Conservation (phyloP, 2,888 invertebrate genomes). For the Ormyrus pomaceus region DNA sequence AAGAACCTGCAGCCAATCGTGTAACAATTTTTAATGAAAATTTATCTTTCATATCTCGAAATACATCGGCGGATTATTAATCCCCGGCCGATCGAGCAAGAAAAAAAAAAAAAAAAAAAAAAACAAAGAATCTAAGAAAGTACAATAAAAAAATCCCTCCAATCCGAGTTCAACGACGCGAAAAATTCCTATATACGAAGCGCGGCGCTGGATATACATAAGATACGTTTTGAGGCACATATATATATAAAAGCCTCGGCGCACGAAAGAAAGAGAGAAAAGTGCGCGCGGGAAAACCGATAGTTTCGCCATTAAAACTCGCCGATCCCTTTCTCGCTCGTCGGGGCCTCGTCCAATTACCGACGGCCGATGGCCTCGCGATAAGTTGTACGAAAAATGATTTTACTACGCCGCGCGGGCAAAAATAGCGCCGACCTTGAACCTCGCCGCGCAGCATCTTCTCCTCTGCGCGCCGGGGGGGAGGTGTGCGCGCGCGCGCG, state of each 20-base stretch:
- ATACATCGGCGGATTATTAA: too few relatives aligned
- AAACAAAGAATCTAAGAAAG: too few relatives aligned
- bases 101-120: too few relatives aligned
- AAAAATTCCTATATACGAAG: too few relatives aligned
- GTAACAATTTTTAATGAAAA: not conserved
- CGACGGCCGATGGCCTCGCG: conserved; percentile 27
- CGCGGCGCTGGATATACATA: too few relatives aligned
- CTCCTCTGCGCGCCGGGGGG: not conserved
- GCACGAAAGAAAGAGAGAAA: conserved; percentile 7
- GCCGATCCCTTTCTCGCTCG: not conserved
- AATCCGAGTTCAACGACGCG: too few relatives aligned
- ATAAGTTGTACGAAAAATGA: conserved; percentile 22
- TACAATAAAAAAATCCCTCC: too few relatives aligned
- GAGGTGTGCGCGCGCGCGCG: not conserved
- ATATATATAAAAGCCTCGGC: too few relatives aligned
- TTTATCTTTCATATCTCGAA: too few relatives aligned
- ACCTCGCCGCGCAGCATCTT: not conserved
- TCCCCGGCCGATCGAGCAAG: too few relatives aligned
- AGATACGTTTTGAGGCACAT: too few relatives aligned
- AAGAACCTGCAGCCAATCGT: not conserved
- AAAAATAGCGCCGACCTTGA: conserved; percentile 35
- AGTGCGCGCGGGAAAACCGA: conserved; percentile 20
- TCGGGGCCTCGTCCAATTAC: conserved; percentile 23
- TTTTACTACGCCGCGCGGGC: conserved; percentile 20
- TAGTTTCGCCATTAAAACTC: conserved; percentile 54